phyloP scores from a whole-genome alignment of 1,140 invertebrate species.

The Aphis craccivora region DNA sequence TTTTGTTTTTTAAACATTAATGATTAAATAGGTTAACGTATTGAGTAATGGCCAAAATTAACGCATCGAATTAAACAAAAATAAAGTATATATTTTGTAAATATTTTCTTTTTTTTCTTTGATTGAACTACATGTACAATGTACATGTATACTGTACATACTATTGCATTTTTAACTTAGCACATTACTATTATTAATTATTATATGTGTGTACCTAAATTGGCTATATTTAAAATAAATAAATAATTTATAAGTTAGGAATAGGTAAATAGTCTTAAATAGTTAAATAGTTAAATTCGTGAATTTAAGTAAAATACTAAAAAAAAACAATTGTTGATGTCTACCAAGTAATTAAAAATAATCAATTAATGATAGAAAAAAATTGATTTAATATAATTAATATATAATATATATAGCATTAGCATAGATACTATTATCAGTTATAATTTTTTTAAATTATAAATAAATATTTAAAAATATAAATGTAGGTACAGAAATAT shows the following conservation, averaged over 20 bases:
- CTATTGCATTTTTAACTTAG: no score
- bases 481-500: not conserved
- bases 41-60: no score
- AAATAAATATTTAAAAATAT: not conserved
- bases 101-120: no score
- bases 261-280: not conserved
- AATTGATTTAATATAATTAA: not conserved
- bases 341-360: not conserved
- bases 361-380: not conserved
- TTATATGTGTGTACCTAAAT: not conserved
- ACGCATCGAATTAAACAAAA: no score
- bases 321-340: not conserved
- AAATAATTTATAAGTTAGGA: not conserved
- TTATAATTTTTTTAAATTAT: not conserved
- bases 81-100: no score
- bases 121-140: no score
- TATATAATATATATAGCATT: no score
- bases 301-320: not conserved
- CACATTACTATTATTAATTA: not conserved
- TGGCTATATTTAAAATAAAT: not conserved
- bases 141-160: no score
- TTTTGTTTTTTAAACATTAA: no score
- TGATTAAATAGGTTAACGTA: no score
- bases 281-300: no score
- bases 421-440: not conserved